Conservation (phyloP, 2,888 invertebrate species). For the Diarsia rubi region DNA sequence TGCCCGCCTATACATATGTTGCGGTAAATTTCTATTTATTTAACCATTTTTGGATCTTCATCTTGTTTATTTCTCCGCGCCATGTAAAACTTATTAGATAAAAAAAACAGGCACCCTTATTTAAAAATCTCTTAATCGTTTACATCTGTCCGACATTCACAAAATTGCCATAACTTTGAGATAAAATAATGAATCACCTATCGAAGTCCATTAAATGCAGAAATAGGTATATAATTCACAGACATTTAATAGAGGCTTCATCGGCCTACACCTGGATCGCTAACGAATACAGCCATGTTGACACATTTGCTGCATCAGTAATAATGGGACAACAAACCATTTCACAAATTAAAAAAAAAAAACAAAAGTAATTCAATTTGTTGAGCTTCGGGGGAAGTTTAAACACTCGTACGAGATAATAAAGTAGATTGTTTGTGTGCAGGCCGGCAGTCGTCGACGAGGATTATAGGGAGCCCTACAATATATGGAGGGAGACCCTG, state of each 20-base stretch:
- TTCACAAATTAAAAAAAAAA: slow-evolving; percentile 34
- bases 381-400: slow-evolving; percentile 26
- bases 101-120: neutral
- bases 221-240: slow-evolving; percentile 36
- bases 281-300: slow-evolving; percentile 28
- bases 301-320: slow-evolving; percentile 17
- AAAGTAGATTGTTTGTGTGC: slow-evolving; percentile 63
- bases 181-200: slow-evolving; percentile 45
- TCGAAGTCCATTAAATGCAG: slow-evolving; percentile 34
- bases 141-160: neutral
- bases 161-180: slow-evolving; percentile 27
- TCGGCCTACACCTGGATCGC: slow-evolving; percentile 3
- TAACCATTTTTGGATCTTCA: neutral
- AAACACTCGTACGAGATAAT: slow-evolving; percentile 28
- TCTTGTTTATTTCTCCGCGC: neutral
- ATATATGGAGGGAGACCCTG: slow-evolving; percentile 88
- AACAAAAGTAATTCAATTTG: slow-evolving; percentile 40
- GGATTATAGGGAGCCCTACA: slow-evolving; percentile 88
- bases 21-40: slow-evolving; percentile 73
- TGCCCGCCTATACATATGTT: slow-evolving; percentile 88
- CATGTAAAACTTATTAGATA: neutral
- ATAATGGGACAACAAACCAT: slow-evolving; percentile 23
- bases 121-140: neutral
- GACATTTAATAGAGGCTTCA: slow-evolving; percentile 4
- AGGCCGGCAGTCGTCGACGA: slow-evolving; percentile 89